A percentile compares a stretch with the other conserved stretches of the same genome.
Conservation (phyloP, 2,888 invertebrate genomes). For the Rhagonycha lutea region DNA sequence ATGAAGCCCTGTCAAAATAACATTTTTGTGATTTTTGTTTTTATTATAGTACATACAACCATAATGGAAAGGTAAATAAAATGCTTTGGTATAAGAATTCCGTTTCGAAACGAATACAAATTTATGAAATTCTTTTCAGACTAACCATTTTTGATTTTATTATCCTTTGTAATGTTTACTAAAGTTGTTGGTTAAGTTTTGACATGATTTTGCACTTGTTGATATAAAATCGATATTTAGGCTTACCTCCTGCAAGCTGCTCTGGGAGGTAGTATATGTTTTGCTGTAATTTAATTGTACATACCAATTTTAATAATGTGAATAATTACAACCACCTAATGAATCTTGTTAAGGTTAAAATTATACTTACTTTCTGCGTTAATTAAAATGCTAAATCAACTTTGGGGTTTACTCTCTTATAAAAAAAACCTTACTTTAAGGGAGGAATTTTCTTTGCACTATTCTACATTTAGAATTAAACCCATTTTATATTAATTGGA, state of each 20-base stretch:
- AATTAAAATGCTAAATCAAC: not conserved
- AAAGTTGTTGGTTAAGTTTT: not conserved
- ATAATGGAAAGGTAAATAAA: not conserved
- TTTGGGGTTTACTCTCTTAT: not conserved
- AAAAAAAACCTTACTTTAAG: not conserved
- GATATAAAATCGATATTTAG: not conserved
- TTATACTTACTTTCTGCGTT: not conserved
- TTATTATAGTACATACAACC: not conserved
- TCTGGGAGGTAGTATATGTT: not conserved
- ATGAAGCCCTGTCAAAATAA: not conserved
- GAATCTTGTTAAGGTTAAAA: not conserved
- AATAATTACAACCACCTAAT: not conserved
- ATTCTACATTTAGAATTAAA: not conserved
- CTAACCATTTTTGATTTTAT: not conserved
- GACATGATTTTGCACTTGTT: conserved; percentile 3
- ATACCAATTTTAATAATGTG: not conserved
- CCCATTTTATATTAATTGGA: not conserved
- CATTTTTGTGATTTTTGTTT: not conserved
- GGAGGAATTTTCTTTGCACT: not conserved
- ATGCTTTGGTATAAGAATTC: not conserved
- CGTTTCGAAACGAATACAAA: not conserved
- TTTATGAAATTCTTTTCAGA: not conserved
- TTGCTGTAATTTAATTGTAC: not conserved
- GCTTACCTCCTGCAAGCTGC: not conserved
- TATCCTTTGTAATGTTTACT: not conserved